Percentiles rank a stretch among this genome's conserved stretches.
Evolutionary conservation across 2,888 invertebrate species (phyloP).

Genomic region (Caenorhabditis zanzibari): DNA sequence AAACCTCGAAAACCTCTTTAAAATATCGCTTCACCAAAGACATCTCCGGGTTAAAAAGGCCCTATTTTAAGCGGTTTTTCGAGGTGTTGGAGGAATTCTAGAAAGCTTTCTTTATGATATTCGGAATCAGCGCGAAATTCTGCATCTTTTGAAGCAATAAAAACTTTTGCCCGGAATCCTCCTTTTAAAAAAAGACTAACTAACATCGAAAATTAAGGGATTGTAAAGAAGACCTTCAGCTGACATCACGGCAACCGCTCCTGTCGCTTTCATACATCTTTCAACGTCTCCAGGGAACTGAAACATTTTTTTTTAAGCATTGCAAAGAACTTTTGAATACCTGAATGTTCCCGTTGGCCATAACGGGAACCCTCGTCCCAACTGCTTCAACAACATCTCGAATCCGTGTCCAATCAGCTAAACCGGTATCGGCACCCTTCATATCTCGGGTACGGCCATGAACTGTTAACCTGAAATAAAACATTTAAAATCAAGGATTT

Average conservation of each 20-base stretch:
- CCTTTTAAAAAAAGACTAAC: neutral
- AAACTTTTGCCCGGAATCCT: no score
- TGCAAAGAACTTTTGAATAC: conserved; percentile 81
- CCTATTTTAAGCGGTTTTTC: no score
- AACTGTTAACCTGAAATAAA: conserved; percentile 89
- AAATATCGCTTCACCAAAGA: no score
- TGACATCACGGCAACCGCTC: conserved; percentile 88
- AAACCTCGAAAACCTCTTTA: no score
- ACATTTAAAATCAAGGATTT: neutral
- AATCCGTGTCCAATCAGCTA: conserved; percentile 96
- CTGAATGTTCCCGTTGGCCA: conserved; percentile 98
- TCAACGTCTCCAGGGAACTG: conserved; percentile 92
- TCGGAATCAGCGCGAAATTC: no score
- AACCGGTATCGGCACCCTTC: conserved; percentile 95
- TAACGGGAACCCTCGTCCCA: conserved; percentile 90
- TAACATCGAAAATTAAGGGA: conserved; percentile 90
- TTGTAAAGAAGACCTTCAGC: conserved; percentile 97
- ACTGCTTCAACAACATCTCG: conserved; percentile 93
- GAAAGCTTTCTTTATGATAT: no score
- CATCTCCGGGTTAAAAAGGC: no score
- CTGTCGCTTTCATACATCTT: conserved; percentile 91
- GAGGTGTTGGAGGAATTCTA: no score
- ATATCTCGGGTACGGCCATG: conserved; percentile 94
- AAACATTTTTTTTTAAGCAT: conserved; percentile 83
- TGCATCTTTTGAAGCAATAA: no score